These are phyloP conservation scores for Eristalinus aeneus DNA, from an alignment of 2,888 invertebrate species.

Conservation along the genomic window DNA sequence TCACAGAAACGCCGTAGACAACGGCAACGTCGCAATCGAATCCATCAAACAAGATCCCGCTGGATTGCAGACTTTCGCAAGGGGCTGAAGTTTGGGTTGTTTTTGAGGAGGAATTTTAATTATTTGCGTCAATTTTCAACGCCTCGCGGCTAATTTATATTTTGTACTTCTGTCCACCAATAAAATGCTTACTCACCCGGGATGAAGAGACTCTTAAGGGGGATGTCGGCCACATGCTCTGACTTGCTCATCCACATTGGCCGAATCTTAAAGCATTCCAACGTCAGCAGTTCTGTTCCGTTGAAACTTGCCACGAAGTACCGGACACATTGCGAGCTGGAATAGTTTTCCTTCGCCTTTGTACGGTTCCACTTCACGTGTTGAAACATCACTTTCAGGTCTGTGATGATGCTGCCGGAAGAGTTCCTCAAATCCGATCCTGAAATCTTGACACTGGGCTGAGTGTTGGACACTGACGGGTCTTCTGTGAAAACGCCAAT, in stretches of 20 bases:
- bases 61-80: slow-evolving; percentile 40
- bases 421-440: slow-evolving; percentile 79
- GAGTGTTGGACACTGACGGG: slow-evolving; percentile 76
- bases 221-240: slow-evolving; percentile 74
- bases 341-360: slow-evolving; percentile 74
- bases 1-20: slow-evolving; percentile 20
- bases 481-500: slow-evolving; percentile 78
- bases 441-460: slow-evolving; percentile 75
- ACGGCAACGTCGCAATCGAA: background rate
- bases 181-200: slow-evolving; percentile 74
- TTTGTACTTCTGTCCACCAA: background rate
- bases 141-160: background rate
- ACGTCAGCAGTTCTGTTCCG: slow-evolving; percentile 83
- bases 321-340: slow-evolving; percentile 84
- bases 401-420: slow-evolving; percentile 80
- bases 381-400: slow-evolving; percentile 80
- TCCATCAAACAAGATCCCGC: background rate
- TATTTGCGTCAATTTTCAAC: slow-evolving; percentile 10
- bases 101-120: slow-evolving; percentile 45
- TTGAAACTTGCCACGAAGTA: slow-evolving; percentile 87
- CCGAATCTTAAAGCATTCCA: slow-evolving; percentile 88
- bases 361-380: slow-evolving; percentile 84
- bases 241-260: slow-evolving; percentile 92
- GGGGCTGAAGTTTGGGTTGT: slow-evolving; percentile 39
- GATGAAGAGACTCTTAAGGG: slow-evolving; percentile 77